Percentiles rank a stretch among this genome's conserved stretches.
These are phyloP conservation scores for Epinotia ramella DNA, from an alignment of 2,888 invertebrate genomes.

Conservation along the genomic window DNA sequence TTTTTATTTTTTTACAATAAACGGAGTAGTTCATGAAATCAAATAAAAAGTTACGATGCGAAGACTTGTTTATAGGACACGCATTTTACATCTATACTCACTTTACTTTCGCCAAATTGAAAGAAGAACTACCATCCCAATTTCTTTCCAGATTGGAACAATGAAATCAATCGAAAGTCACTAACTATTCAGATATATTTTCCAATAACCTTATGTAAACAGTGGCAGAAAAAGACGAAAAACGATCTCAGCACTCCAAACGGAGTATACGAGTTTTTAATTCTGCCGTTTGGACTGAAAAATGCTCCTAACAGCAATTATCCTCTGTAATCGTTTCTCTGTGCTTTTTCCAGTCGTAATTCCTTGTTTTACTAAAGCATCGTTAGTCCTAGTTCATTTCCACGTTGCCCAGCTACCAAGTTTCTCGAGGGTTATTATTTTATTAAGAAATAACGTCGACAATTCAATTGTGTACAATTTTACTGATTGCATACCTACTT, in stretches of 20 bases:
- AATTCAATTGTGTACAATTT: background rate
- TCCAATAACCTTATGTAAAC: background rate
- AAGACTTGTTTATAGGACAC: no score
- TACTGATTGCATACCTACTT: background rate
- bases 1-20: no score
- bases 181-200: background rate
- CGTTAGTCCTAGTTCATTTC: constrained; percentile 23
- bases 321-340: constrained; percentile 15
- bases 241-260: constrained; percentile 3
- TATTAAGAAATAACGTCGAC: background rate
- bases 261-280: constrained; percentile 14
- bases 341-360: constrained; percentile 14
- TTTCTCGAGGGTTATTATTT: background rate
- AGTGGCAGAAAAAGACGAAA: background rate
- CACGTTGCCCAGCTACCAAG: background rate
- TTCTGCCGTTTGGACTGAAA: constrained; percentile 28
- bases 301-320: constrained; percentile 19
- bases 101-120: no score
- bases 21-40: no score
- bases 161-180: no score
- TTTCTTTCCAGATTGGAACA: no score
- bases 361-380: constrained; percentile 26
- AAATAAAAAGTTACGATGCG: no score
- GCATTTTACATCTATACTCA: no score
- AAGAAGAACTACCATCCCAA: no score